A percentile compares a stretch with the other conserved stretches of the same genome.
Evolutionary conservation across 1,140 invertebrate genomes (phyloP).

Genomic region (Zaprionus vittiger): DNA sequence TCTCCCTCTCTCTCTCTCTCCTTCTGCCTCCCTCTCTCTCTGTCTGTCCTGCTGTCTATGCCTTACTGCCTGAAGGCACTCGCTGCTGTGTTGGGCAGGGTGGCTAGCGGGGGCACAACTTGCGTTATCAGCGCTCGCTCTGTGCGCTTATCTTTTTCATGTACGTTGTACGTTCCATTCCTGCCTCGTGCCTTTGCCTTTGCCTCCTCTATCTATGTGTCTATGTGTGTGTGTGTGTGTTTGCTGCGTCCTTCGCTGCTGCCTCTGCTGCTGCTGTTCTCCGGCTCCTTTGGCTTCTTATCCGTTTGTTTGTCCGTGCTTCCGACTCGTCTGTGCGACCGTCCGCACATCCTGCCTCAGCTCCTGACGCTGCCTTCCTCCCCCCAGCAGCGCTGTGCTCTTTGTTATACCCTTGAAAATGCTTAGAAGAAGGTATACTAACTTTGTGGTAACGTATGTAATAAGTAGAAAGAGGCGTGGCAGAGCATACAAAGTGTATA

Average conservation of each 20-base stretch:
- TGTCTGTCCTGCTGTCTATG: conserved; percentile 20
- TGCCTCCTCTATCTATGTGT: background rate
- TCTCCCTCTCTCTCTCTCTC: background rate
- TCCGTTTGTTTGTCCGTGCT: conserved; percentile 81
- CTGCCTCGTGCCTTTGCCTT: conserved; percentile 13
- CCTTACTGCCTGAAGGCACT: conserved; percentile 24
- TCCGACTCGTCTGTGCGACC: conserved; percentile 79
- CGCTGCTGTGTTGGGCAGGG: background rate
- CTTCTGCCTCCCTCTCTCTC: conserved; percentile 1
- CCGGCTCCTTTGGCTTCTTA: conserved; percentile 64
- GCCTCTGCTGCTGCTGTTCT: conserved; percentile 31
- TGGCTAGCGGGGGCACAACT: conserved; percentile 39
- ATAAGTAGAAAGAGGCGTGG: too few relatives aligned
- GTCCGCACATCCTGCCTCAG: conserved; percentile 73
- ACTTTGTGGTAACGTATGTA: too few relatives aligned
- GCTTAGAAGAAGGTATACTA: too few relatives aligned
- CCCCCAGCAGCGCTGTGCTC: background rate
- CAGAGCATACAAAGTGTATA: too few relatives aligned
- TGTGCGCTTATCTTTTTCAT: conserved; percentile 78
- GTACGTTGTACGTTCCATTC: conserved; percentile 62
- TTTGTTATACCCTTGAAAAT: too few relatives aligned
- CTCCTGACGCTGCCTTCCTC: conserved; percentile 4
- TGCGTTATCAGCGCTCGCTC: conserved; percentile 75
- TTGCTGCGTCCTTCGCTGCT: conserved; percentile 34
- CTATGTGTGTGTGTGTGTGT: conserved; percentile 20